Percentiles rank a stretch among this genome's conserved stretches.
phyloP scores from a whole-genome alignment of 2,888 invertebrate species.

The Tetragonula carbonaria region DNA sequence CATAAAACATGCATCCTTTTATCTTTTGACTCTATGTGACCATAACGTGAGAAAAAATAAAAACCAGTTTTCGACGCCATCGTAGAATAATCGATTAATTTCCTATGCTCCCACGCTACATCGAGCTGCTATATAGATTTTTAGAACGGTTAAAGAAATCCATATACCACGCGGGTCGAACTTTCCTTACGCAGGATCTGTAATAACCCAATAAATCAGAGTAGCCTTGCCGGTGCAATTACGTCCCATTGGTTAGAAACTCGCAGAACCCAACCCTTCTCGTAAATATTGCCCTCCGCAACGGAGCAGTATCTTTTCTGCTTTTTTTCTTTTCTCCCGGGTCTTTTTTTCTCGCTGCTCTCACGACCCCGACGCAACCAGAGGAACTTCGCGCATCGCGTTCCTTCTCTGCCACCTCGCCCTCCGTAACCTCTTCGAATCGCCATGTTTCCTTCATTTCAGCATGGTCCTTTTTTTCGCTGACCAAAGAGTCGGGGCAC shows the following conservation, averaged over 20 bases:
- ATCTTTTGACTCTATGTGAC: background rate
- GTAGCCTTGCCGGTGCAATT: constrained; percentile 80
- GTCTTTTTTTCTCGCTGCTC: constrained; percentile 63
- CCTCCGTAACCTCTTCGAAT: constrained; percentile 8
- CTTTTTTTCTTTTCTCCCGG: constrained; percentile 46
- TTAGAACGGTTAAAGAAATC: constrained; percentile 49
- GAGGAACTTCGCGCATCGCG: constrained; percentile 57
- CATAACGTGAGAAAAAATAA: background rate
- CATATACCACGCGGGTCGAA: constrained; percentile 73
- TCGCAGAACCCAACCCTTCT: constrained; percentile 80
- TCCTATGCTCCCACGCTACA: background rate
- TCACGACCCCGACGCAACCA: constrained; percentile 71
- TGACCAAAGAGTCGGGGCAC: constrained; percentile 43
- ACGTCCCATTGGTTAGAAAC: constrained; percentile 74
- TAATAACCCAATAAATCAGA: constrained; percentile 83
- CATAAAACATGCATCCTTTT: background rate
- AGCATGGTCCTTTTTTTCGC: constrained; percentile 56
- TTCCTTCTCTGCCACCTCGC: background rate
- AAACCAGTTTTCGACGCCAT: too few relatives aligned
- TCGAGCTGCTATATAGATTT: constrained; percentile 27
- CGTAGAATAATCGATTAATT: too few relatives aligned
- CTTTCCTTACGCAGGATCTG: constrained; percentile 77
- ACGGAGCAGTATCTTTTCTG: constrained; percentile 67
- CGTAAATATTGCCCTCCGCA: constrained; percentile 80
- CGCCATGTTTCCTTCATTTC: constrained; percentile 28